Base-by-base conservation (phyloP, 2,797 vertebrate species). In the Falco naumanni region DNA sequence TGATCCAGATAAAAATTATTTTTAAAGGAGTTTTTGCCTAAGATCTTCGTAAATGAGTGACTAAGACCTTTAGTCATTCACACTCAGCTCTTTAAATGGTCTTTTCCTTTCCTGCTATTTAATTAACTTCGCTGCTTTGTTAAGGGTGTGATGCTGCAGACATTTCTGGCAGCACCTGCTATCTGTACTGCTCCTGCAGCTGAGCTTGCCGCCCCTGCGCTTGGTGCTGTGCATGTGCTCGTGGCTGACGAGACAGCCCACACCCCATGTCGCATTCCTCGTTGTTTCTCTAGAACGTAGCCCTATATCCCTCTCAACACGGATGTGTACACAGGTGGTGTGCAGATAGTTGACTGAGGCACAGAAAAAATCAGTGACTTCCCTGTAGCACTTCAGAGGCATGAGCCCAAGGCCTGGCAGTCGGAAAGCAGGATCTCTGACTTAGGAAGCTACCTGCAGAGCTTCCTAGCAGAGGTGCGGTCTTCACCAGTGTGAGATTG, bases 21-120 rank as follows among this genome's bases (percentile, higher is more conserved):
- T 85, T 65, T 17, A 66, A 86, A 71, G 26, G 45, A 41, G n/a
- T 9, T 78, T 85, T 71, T 75, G 50, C 77, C 68, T 53, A 17
- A 47, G 57, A 75, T 56, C n/a, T 53, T 39, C 5, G 11, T 70
- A 69, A 88, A 78, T 34, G 80, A 63, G 29, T 92, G 81, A 92
- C 87, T 74, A 77, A 81, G 76, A 22, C 56, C 45, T 88, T 82
- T 74, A 74, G 84, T 83, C 81, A 90, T 70, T 54, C 81, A 34
- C 19, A 57, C 64, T 65, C 81, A 54, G 69, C 66, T 92, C 72
- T 93, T 79, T 76, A 86, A 86, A 91, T 34, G 37, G 28, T 22
- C 77, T 70, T 74, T 88, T 90, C 77, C 72, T 74, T 70, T 56
- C 54, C 68, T 82, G 59, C 72, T n/a, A 4, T 65, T 81, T 74